Base-by-base conservation (phyloP, 2,113 vertebrate species). In the Platanista minor region DNA sequence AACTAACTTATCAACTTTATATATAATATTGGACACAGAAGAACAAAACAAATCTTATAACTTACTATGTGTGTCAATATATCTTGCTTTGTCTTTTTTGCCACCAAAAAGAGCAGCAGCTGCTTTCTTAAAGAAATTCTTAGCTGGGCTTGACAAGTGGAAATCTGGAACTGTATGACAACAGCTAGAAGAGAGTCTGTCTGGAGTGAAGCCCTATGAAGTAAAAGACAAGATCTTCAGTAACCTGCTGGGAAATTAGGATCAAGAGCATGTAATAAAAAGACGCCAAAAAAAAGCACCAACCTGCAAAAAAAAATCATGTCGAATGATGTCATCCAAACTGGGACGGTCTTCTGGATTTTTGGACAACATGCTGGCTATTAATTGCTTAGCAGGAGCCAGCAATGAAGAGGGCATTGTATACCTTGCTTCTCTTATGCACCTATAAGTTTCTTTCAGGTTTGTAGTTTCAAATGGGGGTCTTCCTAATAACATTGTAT, bases 391-490 rank as follows among this genome's bases (percentile, higher is more conserved):
- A 5, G 99, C 99, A 75, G 99, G 99, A 25, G 98, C 98, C 61
- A 99, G 98, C 66, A 99, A 97, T 13, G 99, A 99, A 2, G 99
- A 99, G 3, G 99, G 99, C 96, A 99, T 97, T 41, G 99, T 99
- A 84, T 99, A 99, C 75, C 99, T 99, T 1, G 99, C 99, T 98
- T 99, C 99, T 90, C 99, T 98, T 88, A 99, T 99, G 84, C 99
- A 99, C 97, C 99, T 99, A 97, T 99, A 99, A 0, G 99, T 99
- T 98, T 99, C 99, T 96, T 99, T 99, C 84, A 99, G 98, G 98
- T 99, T 99, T 67, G 99, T 99, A 67, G 99, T 99, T 98, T 99
- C 99, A 98, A 99, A 99, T 0, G 99, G 99, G 1, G 99, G 99
- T 95, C 99, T 99, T 95, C 99, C 99, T 96, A 99, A 98, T 31